A percentile compares a stretch with the other conserved stretches of the same genome.
phyloP scores from a whole-genome alignment of 2,888 invertebrate genomes.

The Flexamia atlantica region DNA sequence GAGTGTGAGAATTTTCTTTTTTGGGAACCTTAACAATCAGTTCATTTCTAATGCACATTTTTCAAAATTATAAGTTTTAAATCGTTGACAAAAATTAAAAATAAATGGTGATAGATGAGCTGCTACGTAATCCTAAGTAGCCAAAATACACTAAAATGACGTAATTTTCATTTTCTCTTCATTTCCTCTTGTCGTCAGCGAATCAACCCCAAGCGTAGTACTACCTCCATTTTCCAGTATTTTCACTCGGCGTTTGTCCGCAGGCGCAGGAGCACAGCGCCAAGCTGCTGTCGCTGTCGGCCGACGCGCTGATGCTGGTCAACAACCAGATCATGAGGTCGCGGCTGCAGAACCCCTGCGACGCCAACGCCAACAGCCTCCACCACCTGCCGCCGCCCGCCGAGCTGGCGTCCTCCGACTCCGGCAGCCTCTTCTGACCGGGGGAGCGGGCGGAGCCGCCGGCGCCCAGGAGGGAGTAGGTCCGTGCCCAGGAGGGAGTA shows the following conservation, averaged over 20 bases:
- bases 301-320: constrained; percentile 79
- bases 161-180: no score
- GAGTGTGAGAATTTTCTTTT: no score
- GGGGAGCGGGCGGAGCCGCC: constrained; percentile 17
- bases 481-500: not conserved
- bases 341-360: constrained; percentile 71
- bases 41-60: no score
- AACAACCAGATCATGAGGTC: constrained; percentile 68
- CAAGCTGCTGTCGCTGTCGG: constrained; percentile 80
- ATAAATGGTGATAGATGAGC: no score
- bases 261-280: constrained; percentile 94
- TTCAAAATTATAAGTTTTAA: no score
- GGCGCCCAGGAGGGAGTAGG: not conserved
- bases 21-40: no score
- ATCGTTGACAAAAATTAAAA: no score
- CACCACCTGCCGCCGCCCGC: constrained; percentile 64
- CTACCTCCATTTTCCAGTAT: not conserved
- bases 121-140: no score
- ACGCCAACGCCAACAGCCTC: constrained; percentile 76
- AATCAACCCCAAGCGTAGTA: no score
- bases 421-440: constrained; percentile 62
- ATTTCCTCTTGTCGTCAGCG: no score
- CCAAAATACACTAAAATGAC: no score
- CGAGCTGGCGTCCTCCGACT: constrained; percentile 66
- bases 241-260: not conserved